phyloP scores from a whole-genome alignment of 92 coral and sea anemone species.

The Phymanthus crucifer region DNA sequence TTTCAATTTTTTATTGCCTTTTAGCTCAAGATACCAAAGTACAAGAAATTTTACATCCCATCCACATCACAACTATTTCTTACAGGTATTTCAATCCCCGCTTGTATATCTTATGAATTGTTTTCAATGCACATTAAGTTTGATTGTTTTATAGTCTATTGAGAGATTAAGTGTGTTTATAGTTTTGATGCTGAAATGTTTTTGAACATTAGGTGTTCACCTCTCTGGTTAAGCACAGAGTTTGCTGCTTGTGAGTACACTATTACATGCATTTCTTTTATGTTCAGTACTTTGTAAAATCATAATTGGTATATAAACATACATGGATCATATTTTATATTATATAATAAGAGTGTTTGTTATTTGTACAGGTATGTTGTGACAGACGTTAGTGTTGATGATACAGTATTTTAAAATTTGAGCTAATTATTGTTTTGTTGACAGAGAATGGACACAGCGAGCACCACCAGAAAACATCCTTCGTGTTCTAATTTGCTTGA shows the following conservation, averaged over 20 bases:
- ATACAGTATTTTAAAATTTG: too few relatives aligned
- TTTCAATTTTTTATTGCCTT: neutral
- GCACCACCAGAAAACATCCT: slow-evolving; percentile 89
- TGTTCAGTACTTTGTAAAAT: neutral
- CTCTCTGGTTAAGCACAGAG: slow-evolving; percentile 93
- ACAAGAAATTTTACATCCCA: slow-evolving; percentile 89
- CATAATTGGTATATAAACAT: too few relatives aligned
- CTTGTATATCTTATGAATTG: too few relatives aligned
- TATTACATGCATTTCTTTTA: neutral
- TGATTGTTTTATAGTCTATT: too few relatives aligned
- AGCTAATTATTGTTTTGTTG: slow-evolving; percentile 14
- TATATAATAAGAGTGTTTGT: too few relatives aligned
- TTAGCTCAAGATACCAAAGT: slow-evolving; percentile 79
- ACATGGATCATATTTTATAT: too few relatives aligned
- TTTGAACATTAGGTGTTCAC: slow-evolving; percentile 69
- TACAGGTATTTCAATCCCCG: slow-evolving; percentile 67
- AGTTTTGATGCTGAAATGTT: neutral
- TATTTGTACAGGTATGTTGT: too few relatives aligned
- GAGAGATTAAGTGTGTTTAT: too few relatives aligned
- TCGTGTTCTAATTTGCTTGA: slow-evolving; percentile 85
- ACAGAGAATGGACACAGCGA: slow-evolving; percentile 86
- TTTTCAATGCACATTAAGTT: too few relatives aligned
- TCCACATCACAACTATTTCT: slow-evolving; percentile 60
- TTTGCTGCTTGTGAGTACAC: slow-evolving; percentile 80
- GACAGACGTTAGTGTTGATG: too few relatives aligned